Conservation (phyloP, 2,888 invertebrate species). For the Eupithecia exiguata region DNA sequence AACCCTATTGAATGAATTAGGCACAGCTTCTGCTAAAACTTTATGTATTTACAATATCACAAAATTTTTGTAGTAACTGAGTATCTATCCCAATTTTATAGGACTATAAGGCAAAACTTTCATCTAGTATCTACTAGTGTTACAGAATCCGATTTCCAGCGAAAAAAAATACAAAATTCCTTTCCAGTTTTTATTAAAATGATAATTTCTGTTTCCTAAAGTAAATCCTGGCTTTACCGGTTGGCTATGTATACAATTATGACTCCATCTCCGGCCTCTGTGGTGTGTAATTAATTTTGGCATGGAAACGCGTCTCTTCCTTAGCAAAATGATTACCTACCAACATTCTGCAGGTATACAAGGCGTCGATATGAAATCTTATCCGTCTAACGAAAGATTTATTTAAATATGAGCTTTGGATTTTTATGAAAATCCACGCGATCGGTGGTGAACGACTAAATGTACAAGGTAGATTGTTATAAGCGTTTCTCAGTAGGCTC, state of each 20-base stretch:
- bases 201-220: background rate
- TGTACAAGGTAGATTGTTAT: background rate
- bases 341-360: background rate
- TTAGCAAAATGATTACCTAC: slow-evolving; percentile 7
- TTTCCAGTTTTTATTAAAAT: no score
- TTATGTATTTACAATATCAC: background rate
- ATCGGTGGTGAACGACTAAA: background rate
- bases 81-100: no score
- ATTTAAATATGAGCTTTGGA: background rate
- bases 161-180: no score
- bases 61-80: background rate
- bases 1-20: no score
- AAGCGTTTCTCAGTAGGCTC: background rate
- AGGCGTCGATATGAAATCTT: background rate
- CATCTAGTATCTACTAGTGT: background rate
- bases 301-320: slow-evolving; percentile 27
- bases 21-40: no score
- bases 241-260: background rate
- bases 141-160: background rate
- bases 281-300: slow-evolving; percentile 30
- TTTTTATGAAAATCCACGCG: background rate
- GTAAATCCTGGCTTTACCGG: background rate
- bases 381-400: background rate
- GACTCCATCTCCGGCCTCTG: background rate
- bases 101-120: background rate